Evolutionary conservation across 2,113 vertebrate genomes (phyloP).

Genomic region (Hylia prasina): DNA sequence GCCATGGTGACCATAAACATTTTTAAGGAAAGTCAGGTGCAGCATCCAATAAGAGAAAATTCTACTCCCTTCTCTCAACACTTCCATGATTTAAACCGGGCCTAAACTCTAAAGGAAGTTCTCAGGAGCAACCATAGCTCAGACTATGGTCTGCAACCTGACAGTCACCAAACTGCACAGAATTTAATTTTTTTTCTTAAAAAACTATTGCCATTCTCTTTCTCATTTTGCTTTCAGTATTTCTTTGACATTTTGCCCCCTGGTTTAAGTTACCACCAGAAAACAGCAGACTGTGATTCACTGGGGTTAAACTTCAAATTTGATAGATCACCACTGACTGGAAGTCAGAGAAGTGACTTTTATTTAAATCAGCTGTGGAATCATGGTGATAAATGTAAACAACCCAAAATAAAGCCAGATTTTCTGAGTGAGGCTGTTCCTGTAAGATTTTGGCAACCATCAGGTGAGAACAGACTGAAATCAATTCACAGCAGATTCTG

Average conservation of each 20-base stretch:
- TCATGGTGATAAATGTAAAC: background rate
- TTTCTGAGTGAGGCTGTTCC: background rate
- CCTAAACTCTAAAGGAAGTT: background rate
- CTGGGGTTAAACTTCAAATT: background rate
- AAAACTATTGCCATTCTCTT: background rate
- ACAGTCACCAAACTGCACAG: background rate
- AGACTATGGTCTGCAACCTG: background rate
- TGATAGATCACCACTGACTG: background rate
- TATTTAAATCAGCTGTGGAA: background rate
- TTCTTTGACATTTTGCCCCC: background rate
- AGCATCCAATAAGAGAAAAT: background rate
- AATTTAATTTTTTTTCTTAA: fast-evolving
- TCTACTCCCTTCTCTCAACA: background rate
- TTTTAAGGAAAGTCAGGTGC: background rate
- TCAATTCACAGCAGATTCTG: background rate
- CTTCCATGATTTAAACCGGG: background rate
- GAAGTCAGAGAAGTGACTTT: background rate
- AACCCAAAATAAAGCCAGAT: background rate
- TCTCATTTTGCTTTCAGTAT: background rate
- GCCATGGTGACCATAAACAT: background rate
- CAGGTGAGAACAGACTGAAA: background rate
- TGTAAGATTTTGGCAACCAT: background rate
- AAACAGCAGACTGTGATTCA: background rate
- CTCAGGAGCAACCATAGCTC: background rate
- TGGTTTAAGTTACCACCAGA: background rate